phyloP scores from a whole-genome alignment of 37 sponge, comb jelly and placozoan genomes.

The Spongilla lacustris region DNA sequence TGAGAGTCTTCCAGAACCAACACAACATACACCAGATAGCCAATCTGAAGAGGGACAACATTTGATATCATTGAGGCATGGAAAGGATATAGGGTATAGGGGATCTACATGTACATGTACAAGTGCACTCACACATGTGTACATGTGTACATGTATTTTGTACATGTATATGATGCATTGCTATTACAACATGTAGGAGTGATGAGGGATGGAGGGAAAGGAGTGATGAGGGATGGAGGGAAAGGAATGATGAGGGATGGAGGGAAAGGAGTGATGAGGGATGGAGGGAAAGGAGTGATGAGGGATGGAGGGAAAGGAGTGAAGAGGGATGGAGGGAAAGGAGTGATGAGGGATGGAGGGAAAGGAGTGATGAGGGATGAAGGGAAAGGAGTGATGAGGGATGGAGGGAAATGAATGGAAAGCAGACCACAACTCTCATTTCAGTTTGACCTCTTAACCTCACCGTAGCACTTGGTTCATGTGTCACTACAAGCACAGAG shows the following conservation, averaged over 20 bases:
- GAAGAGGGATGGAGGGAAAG: too few species aligned
- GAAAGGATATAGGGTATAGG: too few species aligned
- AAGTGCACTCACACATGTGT: background rate
- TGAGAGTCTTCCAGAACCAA: slow-evolving; percentile 55
- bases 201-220: too few species aligned
- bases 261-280: too few species aligned
- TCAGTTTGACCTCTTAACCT: background rate
- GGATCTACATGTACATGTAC: background rate
- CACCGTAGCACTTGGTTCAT: slow-evolving; percentile 14
- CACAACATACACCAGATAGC: slow-evolving; percentile 72
- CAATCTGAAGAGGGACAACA: slow-evolving; percentile 28
- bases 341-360: too few species aligned
- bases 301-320: too few species aligned
- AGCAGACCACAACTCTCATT: background rate
- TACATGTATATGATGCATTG: too few species aligned
- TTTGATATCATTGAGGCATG: too few species aligned
- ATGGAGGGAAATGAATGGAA: background rate
- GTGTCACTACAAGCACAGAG: background rate
- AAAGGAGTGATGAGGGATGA: background rate
- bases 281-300: too few species aligned
- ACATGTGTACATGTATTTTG: too few species aligned
- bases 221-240: background rate
- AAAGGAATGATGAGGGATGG: too few species aligned
- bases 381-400: background rate
- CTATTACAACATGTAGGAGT: too few species aligned